These are phyloP conservation scores for Loripinus fragilis DNA, from an alignment of 2,888 invertebrate genomes.

Conservation along the genomic window DNA sequence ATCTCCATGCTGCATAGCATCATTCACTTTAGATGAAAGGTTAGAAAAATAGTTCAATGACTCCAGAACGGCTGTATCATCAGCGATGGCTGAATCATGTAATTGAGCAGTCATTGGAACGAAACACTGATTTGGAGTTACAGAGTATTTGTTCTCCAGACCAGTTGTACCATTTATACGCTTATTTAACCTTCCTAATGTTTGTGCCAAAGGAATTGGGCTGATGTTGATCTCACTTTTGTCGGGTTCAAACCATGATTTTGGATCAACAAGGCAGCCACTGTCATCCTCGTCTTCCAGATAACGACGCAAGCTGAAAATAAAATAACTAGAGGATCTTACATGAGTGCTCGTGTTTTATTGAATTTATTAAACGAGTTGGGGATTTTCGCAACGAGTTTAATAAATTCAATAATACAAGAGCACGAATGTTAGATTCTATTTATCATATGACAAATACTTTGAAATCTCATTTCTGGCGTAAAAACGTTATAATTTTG, in stretches of 20 bases:
- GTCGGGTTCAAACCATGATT: conserved; percentile 5
- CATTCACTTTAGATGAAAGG: not conserved
- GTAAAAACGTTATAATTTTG: too few relatives aligned
- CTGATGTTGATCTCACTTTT: conserved; percentile 37
- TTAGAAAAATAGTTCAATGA: not conserved
- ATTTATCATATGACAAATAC: too few relatives aligned
- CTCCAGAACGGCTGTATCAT: not conserved
- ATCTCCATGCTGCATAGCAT: not conserved
- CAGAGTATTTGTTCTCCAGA: not conserved
- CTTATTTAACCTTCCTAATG: not conserved
- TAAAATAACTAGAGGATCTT: too few relatives aligned
- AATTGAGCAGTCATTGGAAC: not conserved
- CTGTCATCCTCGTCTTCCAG: conserved; percentile 39
- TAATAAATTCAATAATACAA: too few relatives aligned
- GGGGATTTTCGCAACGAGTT: too few relatives aligned
- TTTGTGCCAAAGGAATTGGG: conserved; percentile 43
- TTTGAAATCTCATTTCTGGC: too few relatives aligned
- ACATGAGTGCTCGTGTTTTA: too few relatives aligned
- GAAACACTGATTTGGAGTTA: not conserved
- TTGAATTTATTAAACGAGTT: too few relatives aligned
- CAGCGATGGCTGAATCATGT: not conserved
- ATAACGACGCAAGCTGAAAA: conserved; percentile 62
- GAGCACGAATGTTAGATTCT: too few relatives aligned
- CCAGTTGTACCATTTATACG: not conserved
- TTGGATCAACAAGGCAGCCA: conserved; percentile 2